Conservation (phyloP, 2,888 invertebrate species). For the Nematopogon swammerdamellus region DNA sequence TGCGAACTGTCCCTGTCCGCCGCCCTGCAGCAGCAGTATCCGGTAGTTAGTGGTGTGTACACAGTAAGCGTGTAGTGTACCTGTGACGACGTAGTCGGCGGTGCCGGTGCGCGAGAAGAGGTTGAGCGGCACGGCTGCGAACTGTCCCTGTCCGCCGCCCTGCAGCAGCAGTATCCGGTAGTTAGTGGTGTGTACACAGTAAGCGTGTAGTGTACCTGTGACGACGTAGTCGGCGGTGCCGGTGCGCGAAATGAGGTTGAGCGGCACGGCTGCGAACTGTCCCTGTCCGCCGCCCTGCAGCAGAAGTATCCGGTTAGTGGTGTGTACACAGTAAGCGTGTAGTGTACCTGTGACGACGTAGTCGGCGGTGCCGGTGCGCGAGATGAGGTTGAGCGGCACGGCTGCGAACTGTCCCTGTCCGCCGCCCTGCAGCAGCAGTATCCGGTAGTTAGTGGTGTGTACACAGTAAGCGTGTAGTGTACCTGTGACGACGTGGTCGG, state of each 20-base stretch:
- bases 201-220: slow-evolving; percentile 68
- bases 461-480: no score
- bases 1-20: slow-evolving; percentile 93
- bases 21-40: slow-evolving; percentile 94
- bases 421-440: slow-evolving; percentile 93
- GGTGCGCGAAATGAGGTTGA: slow-evolving; percentile 80
- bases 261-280: slow-evolving; percentile 88
- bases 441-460: no score
- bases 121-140: slow-evolving; percentile 91
- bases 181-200: no score
- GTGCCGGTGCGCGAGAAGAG: slow-evolving; percentile 74
- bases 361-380: slow-evolving; percentile 76
- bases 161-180: no score
- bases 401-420: slow-evolving; percentile 95
- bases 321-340: no score
- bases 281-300: slow-evolving; percentile 96
- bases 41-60: no score
- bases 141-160: slow-evolving; percentile 94
- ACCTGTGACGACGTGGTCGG: no score
- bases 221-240: slow-evolving; percentile 84
- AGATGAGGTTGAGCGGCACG: slow-evolving; percentile 85
- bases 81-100: slow-evolving; percentile 85
- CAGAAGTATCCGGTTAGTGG: no score
- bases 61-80: no score
- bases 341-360: slow-evolving; percentile 76